Evolutionary conservation across 2,888 invertebrate species (phyloP), one percentile per base, ranked within the genome.

Genomic region (Xylota segnis): DNA sequence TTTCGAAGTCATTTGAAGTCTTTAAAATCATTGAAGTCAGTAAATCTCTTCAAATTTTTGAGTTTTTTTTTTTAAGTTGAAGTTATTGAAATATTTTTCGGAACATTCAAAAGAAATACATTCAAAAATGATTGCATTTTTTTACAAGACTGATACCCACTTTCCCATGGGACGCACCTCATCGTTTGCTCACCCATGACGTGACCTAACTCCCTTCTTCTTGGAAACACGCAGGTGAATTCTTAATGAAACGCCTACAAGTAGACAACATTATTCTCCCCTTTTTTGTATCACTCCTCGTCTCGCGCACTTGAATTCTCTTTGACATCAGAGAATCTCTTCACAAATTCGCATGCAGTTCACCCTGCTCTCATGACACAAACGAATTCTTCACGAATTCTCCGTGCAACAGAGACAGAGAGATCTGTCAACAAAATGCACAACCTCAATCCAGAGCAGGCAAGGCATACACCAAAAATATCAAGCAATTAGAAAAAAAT

Each of bases 391-490:
- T 3, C 18, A 16, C 40, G 54, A 10, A 43, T 14, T 61, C 14
- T n/a, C 9, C 10, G 54, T 6, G 40, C 40, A 68, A 40, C 5
- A 54, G 68, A 37, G 47, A 47, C 7, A 47, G 16, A 40, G 9
- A 54, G n/a, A 0, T 43, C 6, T 54, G 14, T 23, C 40, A 12
- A 27, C 7, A 14, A 9, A 23, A 23, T 40, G n/a, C 27, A 0
- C n/a, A 2, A 6, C 6, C 61, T 40, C 27, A n/a, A 0, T 10
- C 4, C 27, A 74, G 74, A 74, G 37, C 27, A 54, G 14, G 27
- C 54, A 4, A 65, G 7, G 0, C 14, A 29, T 23, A 63, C 4
- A 6, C 2, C 0, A 1, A 16, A 50, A 45, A 7, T 50, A 12
- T n/a, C 32, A 47, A 18, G 37, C 4, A 27, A 37, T 58, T 61